phyloP scores from a whole-genome alignment of 2,797 vertebrate species.

The Staurois parvus region DNA sequence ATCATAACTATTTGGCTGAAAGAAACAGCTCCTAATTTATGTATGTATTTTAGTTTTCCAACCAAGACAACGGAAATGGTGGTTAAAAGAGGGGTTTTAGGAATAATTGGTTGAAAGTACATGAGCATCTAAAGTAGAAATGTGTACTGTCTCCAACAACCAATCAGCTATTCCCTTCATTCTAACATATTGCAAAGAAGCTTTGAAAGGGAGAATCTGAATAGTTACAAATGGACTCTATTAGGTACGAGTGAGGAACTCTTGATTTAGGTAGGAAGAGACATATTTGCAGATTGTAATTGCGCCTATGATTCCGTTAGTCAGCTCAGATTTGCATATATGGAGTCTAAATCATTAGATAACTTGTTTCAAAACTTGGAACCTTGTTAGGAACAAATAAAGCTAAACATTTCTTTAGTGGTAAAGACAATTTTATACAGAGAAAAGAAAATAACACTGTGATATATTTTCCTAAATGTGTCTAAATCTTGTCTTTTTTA shows the following conservation, averaged over 20 bases:
- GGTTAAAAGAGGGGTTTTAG: too few relatives aligned
- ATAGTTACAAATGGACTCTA: background rate
- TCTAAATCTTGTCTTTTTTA: slow-evolving; percentile 24
- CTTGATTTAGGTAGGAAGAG: background rate
- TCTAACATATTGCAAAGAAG: background rate
- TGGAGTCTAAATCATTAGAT: background rate
- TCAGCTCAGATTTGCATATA: too few relatives aligned
- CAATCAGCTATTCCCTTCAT: background rate
- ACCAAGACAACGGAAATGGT: too few relatives aligned
- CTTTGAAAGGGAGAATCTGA: background rate
- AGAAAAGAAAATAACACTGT: background rate
- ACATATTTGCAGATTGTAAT: background rate
- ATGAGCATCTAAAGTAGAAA: background rate
- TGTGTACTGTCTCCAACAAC: background rate
- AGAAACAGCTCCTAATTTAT: too few relatives aligned
- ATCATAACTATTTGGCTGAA: too few relatives aligned
- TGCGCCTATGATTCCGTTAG: background rate
- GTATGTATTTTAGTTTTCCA: too few relatives aligned
- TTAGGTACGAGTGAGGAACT: background rate
- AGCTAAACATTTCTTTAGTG: background rate
- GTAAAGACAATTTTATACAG: background rate
- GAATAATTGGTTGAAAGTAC: too few relatives aligned
- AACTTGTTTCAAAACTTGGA: too few relatives aligned
- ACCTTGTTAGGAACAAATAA: too few relatives aligned
- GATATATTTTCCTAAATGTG: slow-evolving; percentile 31